phyloP scores from a whole-genome alignment of 2,797 vertebrate species.

The Enteromius afrohamiltoni region DNA sequence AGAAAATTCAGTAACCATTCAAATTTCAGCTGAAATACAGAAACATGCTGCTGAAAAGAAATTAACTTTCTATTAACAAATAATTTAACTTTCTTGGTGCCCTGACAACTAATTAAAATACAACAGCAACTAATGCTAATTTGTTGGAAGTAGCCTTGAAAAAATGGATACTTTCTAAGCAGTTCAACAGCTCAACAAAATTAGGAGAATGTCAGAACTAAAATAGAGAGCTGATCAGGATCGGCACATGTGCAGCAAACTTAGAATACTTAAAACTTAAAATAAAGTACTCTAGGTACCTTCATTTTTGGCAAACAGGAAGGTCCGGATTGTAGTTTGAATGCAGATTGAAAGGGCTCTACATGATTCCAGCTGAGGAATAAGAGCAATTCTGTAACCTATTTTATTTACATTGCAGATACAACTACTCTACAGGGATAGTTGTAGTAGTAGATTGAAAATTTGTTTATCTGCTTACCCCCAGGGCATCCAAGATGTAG shows the following conservation, averaged over 20 bases:
- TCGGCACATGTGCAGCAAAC: conserved; percentile 67
- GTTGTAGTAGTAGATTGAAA: too few species aligned
- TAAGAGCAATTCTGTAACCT: too few species aligned
- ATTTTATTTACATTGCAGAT: too few species aligned
- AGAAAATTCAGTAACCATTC: not conserved
- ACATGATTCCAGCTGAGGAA: too few species aligned
- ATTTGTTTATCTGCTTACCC: too few species aligned
- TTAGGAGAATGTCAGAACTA: conserved; percentile 62
- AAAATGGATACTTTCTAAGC: not conserved
- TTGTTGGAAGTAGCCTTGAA: conserved; percentile 3
- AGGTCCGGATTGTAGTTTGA: too few species aligned
- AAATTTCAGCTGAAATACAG: not conserved
- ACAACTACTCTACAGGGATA: too few species aligned
- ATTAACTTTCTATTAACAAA: not conserved
- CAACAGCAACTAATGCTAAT: conserved; percentile 3
- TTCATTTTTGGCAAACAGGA: not conserved
- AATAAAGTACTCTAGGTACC: not conserved
- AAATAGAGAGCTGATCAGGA: conserved; percentile 75
- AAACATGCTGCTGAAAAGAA: not conserved
- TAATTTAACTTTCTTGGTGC: not conserved
- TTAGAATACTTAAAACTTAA: too few species aligned
- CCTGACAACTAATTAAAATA: not conserved
- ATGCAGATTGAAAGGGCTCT: too few species aligned
- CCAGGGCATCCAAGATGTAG: too few species aligned
- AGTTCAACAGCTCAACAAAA: conserved; percentile 8